Evolutionary conservation across 2,113 vertebrate species (phyloP).

Genomic region (Heptranchias perlo): DNA sequence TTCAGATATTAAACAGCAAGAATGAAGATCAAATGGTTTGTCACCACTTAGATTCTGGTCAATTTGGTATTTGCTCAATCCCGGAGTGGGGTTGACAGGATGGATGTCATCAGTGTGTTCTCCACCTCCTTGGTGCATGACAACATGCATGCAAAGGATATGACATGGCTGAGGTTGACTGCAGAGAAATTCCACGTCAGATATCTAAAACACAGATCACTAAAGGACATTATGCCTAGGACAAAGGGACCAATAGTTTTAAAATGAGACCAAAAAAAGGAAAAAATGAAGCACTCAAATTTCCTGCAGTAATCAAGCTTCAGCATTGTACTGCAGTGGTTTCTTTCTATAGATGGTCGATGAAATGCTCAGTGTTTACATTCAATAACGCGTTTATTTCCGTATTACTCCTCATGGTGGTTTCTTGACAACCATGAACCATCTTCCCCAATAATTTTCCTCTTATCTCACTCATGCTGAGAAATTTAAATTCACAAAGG

Average conservation of each 20-base stretch:
- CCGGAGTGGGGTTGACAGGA: background rate
- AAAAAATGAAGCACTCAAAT: background rate
- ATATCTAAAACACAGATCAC: background rate
- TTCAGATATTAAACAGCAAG: background rate
- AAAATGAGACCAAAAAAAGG: background rate
- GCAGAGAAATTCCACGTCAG: background rate
- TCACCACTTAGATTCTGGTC: background rate
- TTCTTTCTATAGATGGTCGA: background rate
- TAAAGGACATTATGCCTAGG: background rate
- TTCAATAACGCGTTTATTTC: background rate
- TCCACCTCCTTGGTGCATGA: background rate
- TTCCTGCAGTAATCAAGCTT: background rate
- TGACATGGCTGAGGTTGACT: background rate
- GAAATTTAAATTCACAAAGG: background rate
- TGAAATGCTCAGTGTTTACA: background rate
- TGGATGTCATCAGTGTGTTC: background rate
- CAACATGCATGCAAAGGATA: background rate
- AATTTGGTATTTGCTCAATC: background rate
- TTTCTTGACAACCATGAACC: background rate
- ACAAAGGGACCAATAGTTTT: background rate
- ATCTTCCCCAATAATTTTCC: background rate
- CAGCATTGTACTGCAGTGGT: background rate
- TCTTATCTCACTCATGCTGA: background rate
- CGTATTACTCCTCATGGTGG: background rate
- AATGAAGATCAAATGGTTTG: background rate